Percentiles rank a stretch among this genome's conserved stretches.
Evolutionary conservation across 35 echinoderm and acorn worm species (phyloP).

Genomic region (Hemicentrotus pulcherrimus): DNA sequence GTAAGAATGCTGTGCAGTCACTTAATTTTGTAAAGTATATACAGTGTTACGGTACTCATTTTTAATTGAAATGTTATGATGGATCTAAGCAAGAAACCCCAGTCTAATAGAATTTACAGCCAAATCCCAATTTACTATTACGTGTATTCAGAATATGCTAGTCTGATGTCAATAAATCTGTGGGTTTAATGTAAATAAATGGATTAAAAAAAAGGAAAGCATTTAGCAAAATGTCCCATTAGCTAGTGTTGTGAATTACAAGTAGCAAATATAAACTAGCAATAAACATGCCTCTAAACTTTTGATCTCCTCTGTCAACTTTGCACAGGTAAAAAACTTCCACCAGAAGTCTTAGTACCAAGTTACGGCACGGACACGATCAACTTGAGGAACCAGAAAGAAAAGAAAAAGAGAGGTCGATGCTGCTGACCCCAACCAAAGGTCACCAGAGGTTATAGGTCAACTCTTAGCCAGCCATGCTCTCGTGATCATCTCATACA

Average conservation of each 20-base stretch:
- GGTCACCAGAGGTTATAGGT: constrained; percentile 11
- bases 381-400: constrained; percentile 41
- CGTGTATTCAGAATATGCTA: too few species aligned
- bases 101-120: too few species aligned
- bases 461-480: background rate
- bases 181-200: background rate
- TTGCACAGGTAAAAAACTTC: constrained; percentile 54
- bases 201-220: background rate
- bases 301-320: background rate
- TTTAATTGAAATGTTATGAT: too few species aligned
- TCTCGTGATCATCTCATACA: constrained; percentile 1
- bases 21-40: too few species aligned
- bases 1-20: too few species aligned
- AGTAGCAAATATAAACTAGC: too few species aligned
- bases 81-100: too few species aligned
- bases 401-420: constrained; percentile 28
- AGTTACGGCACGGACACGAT: constrained; percentile 50
- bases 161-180: background rate
- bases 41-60: too few species aligned
- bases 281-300: too few species aligned
- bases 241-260: too few species aligned
- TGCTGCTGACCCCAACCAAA: constrained; percentile 51
- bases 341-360: constrained; percentile 61
- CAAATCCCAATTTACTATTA: too few species aligned
- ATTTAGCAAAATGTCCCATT: too few species aligned